Base-by-base conservation (phyloP, 2,888 invertebrate species). In the Cerastis leucographa region DNA sequence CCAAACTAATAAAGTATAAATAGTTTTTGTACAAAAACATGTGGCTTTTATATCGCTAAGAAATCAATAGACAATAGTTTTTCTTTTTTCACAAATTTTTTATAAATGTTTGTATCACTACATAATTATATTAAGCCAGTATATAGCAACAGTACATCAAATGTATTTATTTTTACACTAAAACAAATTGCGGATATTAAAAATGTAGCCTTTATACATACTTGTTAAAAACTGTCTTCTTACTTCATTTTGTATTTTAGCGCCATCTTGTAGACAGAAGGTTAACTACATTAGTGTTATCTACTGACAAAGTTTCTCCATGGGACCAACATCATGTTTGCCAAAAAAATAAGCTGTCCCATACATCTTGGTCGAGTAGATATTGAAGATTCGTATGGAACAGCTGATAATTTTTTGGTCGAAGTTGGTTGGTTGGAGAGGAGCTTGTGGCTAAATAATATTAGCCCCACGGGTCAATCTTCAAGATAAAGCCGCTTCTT, bases 91-190 rank as follows among this genome's bases (percentile, higher is more conserved):
- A 14, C n/a, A 6, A 2, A n/a, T 1, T 12, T n/a, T 62, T 42
- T 65, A 70, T 67, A 8, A 8, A 29, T 25, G 35, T 69, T 59
- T 69, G 66, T 78, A 44, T 78, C 74, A 64, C 83, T 84, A 74
- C 74, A 84, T 44, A 2, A 9, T 6, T 64, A 2, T 12, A 8
- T 64, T 11, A 3, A 51, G 12, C 35, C 69, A 1, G 12, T n/a
- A 42, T 42, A 8, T 61, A 65, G 68, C 22, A 54, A 17, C 64
- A 81, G 67, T 77, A 81, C 54, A 85, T 74, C 12, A 70, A 82
- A 67, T 62, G 17, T 82, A 82, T 78, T 85, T 81, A 83, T 83
- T 83, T 83, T 85, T 83, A 83, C 79, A 77, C 71, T 35, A 64
- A 64, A 72, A 66, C 40, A 62, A 44, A 64, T 73, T 66, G 49